Evolutionary conservation across 2,888 invertebrate genomes (phyloP).

Genomic region (Ormyrus nitidulus): DNA sequence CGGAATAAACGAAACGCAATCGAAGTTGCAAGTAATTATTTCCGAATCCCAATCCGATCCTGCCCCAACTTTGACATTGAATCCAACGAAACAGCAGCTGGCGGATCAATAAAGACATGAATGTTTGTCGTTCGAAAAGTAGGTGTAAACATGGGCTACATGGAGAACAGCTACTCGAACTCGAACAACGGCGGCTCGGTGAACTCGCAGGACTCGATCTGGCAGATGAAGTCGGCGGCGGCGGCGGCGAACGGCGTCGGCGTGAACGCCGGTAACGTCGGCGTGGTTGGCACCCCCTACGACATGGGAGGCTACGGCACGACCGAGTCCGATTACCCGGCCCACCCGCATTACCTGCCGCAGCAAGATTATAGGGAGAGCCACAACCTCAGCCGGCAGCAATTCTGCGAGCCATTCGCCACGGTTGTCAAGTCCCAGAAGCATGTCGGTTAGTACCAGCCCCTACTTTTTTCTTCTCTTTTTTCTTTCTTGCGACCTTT

Average conservation of each 20-base stretch:
- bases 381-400: conserved; percentile 90
- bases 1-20: neutral
- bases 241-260: conserved; percentile 79
- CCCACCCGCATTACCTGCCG: conserved; percentile 86
- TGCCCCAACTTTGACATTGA: too few relatives aligned
- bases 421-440: conserved; percentile 92
- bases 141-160: conserved; percentile 93
- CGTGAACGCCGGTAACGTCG: conserved; percentile 80
- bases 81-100: too few relatives aligned
- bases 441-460: conserved; percentile 82
- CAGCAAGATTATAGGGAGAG: conserved; percentile 85
- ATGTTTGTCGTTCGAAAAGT: conserved; percentile 42
- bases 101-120: too few relatives aligned
- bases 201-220: conserved; percentile 94
- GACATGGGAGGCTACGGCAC: conserved; percentile 91
- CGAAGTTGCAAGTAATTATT: conserved; percentile 14
- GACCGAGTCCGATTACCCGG: conserved; percentile 87
- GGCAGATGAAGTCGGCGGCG: conserved; percentile 95
- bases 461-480: neutral
- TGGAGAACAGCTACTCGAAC: conserved; percentile 94
- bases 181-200: conserved; percentile 97
- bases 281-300: conserved; percentile 82
- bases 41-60: too few relatives aligned
- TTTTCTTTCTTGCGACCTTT: neutral
- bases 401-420: conserved; percentile 93